Evolutionary conservation across 2,113 vertebrate genomes (phyloP).

Genomic region (Marmota monax): DNA sequence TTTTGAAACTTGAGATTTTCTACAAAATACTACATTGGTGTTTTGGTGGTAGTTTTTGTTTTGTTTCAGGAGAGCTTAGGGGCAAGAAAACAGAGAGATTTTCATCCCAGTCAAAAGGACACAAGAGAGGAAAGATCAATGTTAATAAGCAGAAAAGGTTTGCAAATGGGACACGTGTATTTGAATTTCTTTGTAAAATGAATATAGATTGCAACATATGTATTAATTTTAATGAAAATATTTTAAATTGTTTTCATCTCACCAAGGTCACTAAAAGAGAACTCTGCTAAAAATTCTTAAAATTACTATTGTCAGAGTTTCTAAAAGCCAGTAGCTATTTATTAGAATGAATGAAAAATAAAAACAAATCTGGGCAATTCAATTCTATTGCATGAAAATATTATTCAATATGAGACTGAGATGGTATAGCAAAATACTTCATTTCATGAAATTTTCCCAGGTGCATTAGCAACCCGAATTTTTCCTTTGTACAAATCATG

Average conservation of each 20-base stretch:
- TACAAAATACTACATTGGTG: neutral
- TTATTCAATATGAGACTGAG: neutral
- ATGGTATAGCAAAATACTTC: neutral
- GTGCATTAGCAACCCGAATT: conserved; percentile 3
- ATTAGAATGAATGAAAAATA: conserved; percentile 6
- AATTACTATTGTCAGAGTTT: neutral
- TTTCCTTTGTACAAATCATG: neutral
- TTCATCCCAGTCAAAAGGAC: neutral
- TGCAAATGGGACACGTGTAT: neutral
- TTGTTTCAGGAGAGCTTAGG: neutral
- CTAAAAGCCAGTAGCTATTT: neutral
- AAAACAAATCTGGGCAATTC: neutral
- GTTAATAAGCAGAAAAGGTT: conserved; percentile 20
- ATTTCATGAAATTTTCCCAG: neutral
- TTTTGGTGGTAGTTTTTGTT: neutral
- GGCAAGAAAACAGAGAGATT: neutral
- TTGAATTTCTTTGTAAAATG: neutral
- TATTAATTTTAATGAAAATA: conserved; percentile 42
- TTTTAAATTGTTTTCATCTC: neutral
- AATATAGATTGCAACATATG: neutral
- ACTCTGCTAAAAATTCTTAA: neutral
- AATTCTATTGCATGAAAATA: conserved; percentile 13
- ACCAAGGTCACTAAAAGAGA: conserved; percentile 10
- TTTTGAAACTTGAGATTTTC: conserved; percentile 45
- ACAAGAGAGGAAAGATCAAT: neutral